phyloP scores from a whole-genome alignment of 2,888 invertebrate genomes.

The Erpobdella octoculata region DNA sequence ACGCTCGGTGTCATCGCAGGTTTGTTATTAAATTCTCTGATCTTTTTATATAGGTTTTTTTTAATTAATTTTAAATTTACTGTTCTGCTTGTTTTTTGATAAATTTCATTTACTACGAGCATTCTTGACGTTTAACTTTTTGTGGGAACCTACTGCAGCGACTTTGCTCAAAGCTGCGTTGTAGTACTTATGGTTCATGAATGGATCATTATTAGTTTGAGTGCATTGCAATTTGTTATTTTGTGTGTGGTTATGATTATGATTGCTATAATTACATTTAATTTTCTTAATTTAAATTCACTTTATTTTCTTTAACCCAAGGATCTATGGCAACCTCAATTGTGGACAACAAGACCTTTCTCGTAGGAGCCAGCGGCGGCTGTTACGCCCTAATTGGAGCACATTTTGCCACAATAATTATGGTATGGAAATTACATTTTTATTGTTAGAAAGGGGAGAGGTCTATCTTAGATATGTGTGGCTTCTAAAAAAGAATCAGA shows the following conservation, averaged over 20 bases:
- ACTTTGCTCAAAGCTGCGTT: too few relatives aligned
- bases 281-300: neutral
- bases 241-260: neutral
- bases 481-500: too few relatives aligned
- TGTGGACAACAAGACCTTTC: constrained; percentile 55
- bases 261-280: neutral
- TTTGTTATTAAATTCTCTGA: constrained; percentile 33
- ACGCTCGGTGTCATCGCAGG: constrained; percentile 52
- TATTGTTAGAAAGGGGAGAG: too few relatives aligned
- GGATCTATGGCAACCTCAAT: constrained; percentile 55
- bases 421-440: too few relatives aligned
- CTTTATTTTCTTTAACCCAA: constrained; percentile 36
- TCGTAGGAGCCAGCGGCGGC: constrained; percentile 90
- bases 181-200: neutral
- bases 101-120: neutral
- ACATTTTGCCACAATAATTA: constrained; percentile 80
- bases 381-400: constrained; percentile 88
- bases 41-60: too few relatives aligned
- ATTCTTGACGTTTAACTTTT: too few relatives aligned
- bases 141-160: too few relatives aligned
- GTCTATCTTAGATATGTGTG: too few relatives aligned
- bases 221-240: neutral
- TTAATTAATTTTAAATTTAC: too few relatives aligned
- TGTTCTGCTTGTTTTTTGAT: too few relatives aligned
- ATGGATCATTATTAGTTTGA: neutral